Percentiles rank a stretch among this genome's conserved stretches.
These are phyloP conservation scores for Propsilocerus akamusi DNA, from an alignment of 1,140 invertebrate genomes.

Conservation along the genomic window DNA sequence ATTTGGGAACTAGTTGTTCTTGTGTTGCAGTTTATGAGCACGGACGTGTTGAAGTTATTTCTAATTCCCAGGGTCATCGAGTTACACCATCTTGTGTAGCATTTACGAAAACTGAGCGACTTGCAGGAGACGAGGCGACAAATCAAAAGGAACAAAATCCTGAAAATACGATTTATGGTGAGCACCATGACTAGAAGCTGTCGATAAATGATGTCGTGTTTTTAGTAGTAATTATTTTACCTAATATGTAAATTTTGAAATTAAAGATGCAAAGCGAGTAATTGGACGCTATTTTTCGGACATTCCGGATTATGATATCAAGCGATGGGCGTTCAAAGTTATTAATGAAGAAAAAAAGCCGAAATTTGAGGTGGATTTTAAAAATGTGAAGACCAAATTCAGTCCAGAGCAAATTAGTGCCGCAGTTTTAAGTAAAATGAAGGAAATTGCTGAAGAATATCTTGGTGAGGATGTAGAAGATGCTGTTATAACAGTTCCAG, in stretches of 20 bases:
- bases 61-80: constrained; percentile 83
- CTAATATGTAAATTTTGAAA: no score
- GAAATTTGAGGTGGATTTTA: constrained; percentile 18
- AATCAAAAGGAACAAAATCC: constrained; percentile 44
- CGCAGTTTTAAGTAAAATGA: constrained; percentile 9
- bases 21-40: constrained; percentile 94
- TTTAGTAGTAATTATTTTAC: no score
- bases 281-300: constrained; percentile 33
- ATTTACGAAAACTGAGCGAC: constrained; percentile 71
- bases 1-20: constrained; percentile 61
- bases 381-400: constrained; percentile 25
- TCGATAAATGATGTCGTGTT: no score
- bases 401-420: constrained; percentile 30
- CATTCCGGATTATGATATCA: constrained; percentile 33
- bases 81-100: constrained; percentile 83
- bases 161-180: constrained; percentile 29
- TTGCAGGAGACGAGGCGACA: constrained; percentile 77
- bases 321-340: constrained; percentile 35
- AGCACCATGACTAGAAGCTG: no score
- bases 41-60: constrained; percentile 87
- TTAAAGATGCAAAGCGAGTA: constrained; percentile 22
- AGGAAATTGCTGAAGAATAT: constrained; percentile 24
- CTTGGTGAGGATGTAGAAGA: constrained; percentile 1
- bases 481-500: constrained; percentile 19
- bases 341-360: constrained; percentile 23